phyloP scores from a whole-genome alignment of 2,888 invertebrate species.

The Pegoplata infirma region DNA sequence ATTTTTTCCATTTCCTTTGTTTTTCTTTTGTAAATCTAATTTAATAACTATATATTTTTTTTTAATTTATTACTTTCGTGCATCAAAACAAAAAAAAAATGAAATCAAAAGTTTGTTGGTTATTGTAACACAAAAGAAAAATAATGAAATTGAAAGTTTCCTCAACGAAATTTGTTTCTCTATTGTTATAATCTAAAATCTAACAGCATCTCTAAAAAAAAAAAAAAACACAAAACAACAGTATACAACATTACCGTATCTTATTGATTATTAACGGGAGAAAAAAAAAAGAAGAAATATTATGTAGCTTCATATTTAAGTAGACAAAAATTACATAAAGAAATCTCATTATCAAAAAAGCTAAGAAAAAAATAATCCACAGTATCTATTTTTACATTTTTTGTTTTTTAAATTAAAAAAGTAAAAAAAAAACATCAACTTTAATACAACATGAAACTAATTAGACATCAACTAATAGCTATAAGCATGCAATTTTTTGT shows the following conservation, averaged over 20 bases:
- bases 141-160: slow-evolving; percentile 54
- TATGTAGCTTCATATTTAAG: slow-evolving; percentile 46
- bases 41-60: too few relatives aligned
- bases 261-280: slow-evolving; percentile 59
- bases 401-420: not conserved
- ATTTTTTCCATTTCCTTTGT: too few relatives aligned
- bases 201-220: slow-evolving; percentile 49
- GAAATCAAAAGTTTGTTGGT: slow-evolving; percentile 22
- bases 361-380: slow-evolving; percentile 12
- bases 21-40: too few relatives aligned
- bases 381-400: not conserved
- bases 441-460: slow-evolving; percentile 58
- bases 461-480: slow-evolving; percentile 57
- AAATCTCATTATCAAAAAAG: slow-evolving; percentile 23
- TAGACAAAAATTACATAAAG: slow-evolving; percentile 42
- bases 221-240: too few relatives aligned
- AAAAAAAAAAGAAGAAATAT: slow-evolving; percentile 34
- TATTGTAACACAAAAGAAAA: not conserved
- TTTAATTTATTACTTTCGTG: slow-evolving; percentile 52
- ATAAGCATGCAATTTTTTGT: slow-evolving; percentile 54
- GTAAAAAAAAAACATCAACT: slow-evolving; percentile 32
- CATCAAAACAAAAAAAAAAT: slow-evolving; percentile 21
- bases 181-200: slow-evolving; percentile 58
- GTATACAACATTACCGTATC: slow-evolving; percentile 60
- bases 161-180: slow-evolving; percentile 22